phyloP scores from a whole-genome alignment of 2,113 vertebrate species.

The Cryptotis parvus region DNA sequence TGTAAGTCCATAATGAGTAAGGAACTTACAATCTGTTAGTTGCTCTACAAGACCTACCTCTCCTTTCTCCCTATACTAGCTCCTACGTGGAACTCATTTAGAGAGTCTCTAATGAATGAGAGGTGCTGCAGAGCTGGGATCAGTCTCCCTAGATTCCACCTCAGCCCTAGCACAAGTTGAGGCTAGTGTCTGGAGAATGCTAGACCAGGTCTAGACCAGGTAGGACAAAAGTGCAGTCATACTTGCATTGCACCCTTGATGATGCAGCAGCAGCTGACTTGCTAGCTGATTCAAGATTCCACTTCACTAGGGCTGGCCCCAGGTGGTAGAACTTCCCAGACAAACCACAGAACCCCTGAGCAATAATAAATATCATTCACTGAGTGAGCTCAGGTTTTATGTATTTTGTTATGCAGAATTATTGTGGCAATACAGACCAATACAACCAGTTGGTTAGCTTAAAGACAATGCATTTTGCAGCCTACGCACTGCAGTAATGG shows the following conservation, averaged over 20 bases:
- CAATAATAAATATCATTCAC: not conserved
- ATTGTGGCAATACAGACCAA: not conserved
- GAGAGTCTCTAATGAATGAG: not conserved
- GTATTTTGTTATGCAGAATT: not conserved
- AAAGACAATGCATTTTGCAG: not conserved
- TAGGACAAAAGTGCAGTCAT: not conserved
- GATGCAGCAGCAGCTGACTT: too few relatives aligned
- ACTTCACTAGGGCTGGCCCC: not conserved
- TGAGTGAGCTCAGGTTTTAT: not conserved
- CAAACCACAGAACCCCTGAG: not conserved
- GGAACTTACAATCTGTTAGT: not conserved
- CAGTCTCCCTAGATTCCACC: not conserved
- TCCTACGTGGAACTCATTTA: not conserved
- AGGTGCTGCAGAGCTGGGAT: not conserved
- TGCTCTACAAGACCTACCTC: not conserved
- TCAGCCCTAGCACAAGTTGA: not conserved
- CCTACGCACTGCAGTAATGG: not conserved
- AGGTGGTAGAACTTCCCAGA: constrained; percentile 14
- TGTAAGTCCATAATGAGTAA: not conserved
- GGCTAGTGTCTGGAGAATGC: not conserved
- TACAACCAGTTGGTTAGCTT: not conserved
- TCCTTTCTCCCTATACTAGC: not conserved
- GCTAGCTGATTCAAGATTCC: not conserved
- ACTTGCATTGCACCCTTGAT: too few relatives aligned
- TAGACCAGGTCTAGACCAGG: too few relatives aligned